A percentile compares a stretch with the other conserved stretches of the same genome.
phyloP scores from a whole-genome alignment of 2,113 vertebrate species.

The Platanista minor region DNA sequence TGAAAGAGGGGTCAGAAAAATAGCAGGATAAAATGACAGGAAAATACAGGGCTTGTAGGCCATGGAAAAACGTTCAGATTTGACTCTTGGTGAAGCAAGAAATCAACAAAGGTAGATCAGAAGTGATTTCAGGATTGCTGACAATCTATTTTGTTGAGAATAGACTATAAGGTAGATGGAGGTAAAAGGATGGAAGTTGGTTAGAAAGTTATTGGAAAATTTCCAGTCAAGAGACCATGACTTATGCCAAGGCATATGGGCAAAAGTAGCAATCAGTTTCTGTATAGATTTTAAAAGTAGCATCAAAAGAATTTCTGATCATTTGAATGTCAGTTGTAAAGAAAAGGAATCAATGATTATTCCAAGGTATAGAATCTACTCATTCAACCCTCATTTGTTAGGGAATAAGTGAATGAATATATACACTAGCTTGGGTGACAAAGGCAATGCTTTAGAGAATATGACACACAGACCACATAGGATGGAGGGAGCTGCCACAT shows the following conservation, averaged over 20 bases:
- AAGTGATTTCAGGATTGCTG: not conserved
- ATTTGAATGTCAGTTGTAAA: not conserved
- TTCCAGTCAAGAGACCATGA: not conserved
- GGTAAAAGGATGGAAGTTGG: not conserved
- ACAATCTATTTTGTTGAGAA: not conserved
- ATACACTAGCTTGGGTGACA: not conserved
- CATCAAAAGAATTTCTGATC: not conserved
- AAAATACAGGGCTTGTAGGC: not conserved
- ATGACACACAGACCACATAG: not conserved
- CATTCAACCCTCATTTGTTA: not conserved
- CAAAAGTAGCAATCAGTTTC: not conserved
- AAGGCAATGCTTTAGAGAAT: not conserved
- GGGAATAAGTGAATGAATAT: not conserved
- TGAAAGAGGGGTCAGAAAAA: not conserved
- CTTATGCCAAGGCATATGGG: not conserved
- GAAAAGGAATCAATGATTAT: not conserved
- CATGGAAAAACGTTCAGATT: not conserved
- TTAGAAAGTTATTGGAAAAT: not conserved
- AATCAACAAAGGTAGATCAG: not conserved
- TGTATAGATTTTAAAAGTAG: not conserved
- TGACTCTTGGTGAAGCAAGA: not conserved
- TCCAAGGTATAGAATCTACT: not conserved
- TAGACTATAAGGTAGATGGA: not conserved
- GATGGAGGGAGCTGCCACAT: too few relatives aligned
- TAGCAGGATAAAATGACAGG: not conserved